Conservation (phyloP, 1,140 invertebrate species). For the Conopomorpha cramerella region DNA sequence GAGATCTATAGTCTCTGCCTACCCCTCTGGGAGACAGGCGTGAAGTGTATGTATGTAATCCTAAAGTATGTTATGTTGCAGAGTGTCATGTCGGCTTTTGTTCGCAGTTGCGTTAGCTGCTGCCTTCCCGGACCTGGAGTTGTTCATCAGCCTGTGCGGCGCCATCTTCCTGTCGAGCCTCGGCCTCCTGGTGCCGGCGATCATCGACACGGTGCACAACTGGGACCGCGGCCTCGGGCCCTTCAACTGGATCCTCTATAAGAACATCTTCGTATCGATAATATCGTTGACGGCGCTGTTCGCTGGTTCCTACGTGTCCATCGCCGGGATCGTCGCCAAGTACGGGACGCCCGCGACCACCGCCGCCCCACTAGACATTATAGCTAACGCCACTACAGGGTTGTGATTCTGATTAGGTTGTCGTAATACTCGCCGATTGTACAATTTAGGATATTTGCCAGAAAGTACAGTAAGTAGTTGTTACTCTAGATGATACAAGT, state of each 20-base stretch:
- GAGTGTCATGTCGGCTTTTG: too few relatives aligned
- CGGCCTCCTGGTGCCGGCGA: slow-evolving; percentile 79
- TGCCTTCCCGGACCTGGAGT: slow-evolving; percentile 79
- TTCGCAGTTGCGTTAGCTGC: slow-evolving; percentile 73
- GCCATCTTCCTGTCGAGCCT: slow-evolving; percentile 85
- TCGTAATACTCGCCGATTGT: too few relatives aligned
- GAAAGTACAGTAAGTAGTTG: too few relatives aligned
- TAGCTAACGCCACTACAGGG: too few relatives aligned
- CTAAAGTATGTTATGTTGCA: too few relatives aligned
- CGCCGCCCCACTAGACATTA: too few relatives aligned
- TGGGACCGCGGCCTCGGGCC: slow-evolving; percentile 66
- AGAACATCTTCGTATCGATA: slow-evolving; percentile 64
- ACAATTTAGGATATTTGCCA: too few relatives aligned
- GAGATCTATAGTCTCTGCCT: too few relatives aligned
- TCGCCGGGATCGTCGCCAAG: slow-evolving; percentile 63
- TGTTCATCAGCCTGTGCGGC: slow-evolving; percentile 87
- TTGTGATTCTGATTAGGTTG: too few relatives aligned
- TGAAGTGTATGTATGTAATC: too few relatives aligned
- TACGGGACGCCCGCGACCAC: slow-evolving; percentile 6
- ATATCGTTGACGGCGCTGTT: slow-evolving; percentile 68
- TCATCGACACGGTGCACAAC: slow-evolving; percentile 76
- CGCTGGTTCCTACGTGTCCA: slow-evolving; percentile 68
- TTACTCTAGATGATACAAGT: too few relatives aligned
- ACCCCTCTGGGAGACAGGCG: too few relatives aligned
- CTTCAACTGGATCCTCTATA: slow-evolving; percentile 67